These are phyloP conservation scores for Nephrotoma flavescens DNA, from an alignment of 2,888 invertebrate genomes.

Conservation along the genomic window DNA sequence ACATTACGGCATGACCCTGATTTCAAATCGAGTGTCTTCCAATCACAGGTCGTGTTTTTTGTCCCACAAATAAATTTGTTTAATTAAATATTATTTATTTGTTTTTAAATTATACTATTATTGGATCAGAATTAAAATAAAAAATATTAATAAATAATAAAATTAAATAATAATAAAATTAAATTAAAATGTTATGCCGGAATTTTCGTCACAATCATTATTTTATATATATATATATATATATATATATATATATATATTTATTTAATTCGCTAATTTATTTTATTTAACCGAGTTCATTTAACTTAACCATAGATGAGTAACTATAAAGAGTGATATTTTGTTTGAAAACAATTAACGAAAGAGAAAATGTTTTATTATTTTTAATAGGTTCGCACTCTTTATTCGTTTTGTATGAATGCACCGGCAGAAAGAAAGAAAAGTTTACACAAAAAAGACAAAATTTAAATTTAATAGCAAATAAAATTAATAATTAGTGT, in stretches of 20 bases:
- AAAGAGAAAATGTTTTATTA: too few species aligned
- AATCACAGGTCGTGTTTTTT: constrained; percentile 30
- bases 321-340: too few species aligned
- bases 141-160: background rate
- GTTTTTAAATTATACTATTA: background rate
- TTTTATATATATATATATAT: background rate
- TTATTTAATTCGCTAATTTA: background rate
- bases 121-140: background rate
- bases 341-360: too few species aligned
- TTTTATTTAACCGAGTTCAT: background rate
- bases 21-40: constrained; percentile 36
- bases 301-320: too few species aligned
- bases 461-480: too few species aligned
- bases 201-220: background rate
- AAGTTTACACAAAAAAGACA: too few species aligned
- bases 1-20: constrained; percentile 31
- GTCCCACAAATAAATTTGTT: background rate
- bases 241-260: background rate
- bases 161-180: background rate
- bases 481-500: too few species aligned
- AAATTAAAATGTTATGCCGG: background rate
- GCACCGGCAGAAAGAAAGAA: too few species aligned
- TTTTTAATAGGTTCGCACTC: too few species aligned
- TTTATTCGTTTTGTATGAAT: too few species aligned
- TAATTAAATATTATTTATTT: background rate